Evolutionary conservation across 2,797 vertebrate species (phyloP), one percentile per base, ranked within the genome.

Genomic region (Anguilla pacifica): DNA sequence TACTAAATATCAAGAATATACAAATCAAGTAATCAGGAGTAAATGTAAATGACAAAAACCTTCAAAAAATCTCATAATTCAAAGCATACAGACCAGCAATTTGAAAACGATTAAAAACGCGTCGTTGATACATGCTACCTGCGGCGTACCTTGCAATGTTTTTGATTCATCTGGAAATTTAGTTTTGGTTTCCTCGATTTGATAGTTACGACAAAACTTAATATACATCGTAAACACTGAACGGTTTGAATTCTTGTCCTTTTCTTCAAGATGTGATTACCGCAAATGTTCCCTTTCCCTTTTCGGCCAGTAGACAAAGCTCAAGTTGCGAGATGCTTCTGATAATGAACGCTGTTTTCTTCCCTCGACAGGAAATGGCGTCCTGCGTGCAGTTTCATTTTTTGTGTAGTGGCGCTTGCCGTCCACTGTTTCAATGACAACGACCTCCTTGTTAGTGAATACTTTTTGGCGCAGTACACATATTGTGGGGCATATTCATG

Each of bases 201-300:
- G 85, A 82, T 90, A 94, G 88, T 74, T 90, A 64, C 89, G 91
- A 19, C 92, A 95, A 19, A 96, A 94, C 93, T 95, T 95, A 28
- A 96, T 92, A 22, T 96, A 95, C 94, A 96, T 96, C 43, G 0
- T 86, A 77, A 43, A 31, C 31, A 83, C 46, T 46, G 10, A 51
- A 22, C 17, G 25, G 43, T 3, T 22, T 35, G 15, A n/a, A 19
- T 6, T 22, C 3, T 49, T 81, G 31, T 81, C 6, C 4, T 19
- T 81, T 81, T 81, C n/a, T 74, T 67, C 1, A 74, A 31, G 9
- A 31, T 22, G 4, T 25, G 22, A 22, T 39, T 46, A 4, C 25
- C 15, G 31, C 39, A 46, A n/a, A 49, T 49, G 43, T 35, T 9
- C 31, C 10, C 2, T 77, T 46, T 7, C 1, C 15, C 3, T 25